Evolutionary conservation across 2,888 invertebrate species (phyloP), one percentile per base, ranked within the genome.

Genomic region (Drosophila kuntzei): DNA sequence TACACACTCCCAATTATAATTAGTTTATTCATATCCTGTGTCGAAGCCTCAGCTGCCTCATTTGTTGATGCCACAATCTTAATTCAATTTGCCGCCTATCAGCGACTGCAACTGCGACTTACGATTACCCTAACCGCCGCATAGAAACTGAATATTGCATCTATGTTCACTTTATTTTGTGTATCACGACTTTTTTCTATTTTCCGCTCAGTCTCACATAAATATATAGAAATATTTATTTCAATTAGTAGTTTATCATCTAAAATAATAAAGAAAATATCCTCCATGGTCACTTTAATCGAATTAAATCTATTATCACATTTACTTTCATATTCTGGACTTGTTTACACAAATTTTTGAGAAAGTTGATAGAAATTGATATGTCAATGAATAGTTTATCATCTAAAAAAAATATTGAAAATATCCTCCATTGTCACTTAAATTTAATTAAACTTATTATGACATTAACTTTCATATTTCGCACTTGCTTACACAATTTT

Each of bases 21-120:
- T 86, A 88, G 89, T 83, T 83, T 83, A 83, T 83, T 88, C 89
- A 83, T 88, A 83, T 83, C 89, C 83, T 88, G 88, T 83, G 83
- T 79, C 86, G 87, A 85, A 81, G 85, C 37, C 53, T 53, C 68
- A 55, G 84, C 87, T 73, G 67, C 75, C 83, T 86, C 83, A 83
- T 86, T 88, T 88, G 82, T 88, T 72, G 72, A 75, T 75, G 80
- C 68, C 60, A 57, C 86, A 86, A 86, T 86, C 89, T 86, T 86
- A 86, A 86, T 86, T 86, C 88, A 86, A 86, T 86, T 86, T 86
- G 71, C 79, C 64, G 71, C 53, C 69, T 66, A 80, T 81, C 82
- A 61, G 20, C 41, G 8, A 16, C 25, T 44, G 16, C 29, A 34
- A 47, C 27, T 46, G 54, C 80, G 75, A 86, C 68, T 16, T 1